phyloP scores from a whole-genome alignment of 2,113 vertebrate genomes.

The Calyptommatus sinebrachiatus region DNA sequence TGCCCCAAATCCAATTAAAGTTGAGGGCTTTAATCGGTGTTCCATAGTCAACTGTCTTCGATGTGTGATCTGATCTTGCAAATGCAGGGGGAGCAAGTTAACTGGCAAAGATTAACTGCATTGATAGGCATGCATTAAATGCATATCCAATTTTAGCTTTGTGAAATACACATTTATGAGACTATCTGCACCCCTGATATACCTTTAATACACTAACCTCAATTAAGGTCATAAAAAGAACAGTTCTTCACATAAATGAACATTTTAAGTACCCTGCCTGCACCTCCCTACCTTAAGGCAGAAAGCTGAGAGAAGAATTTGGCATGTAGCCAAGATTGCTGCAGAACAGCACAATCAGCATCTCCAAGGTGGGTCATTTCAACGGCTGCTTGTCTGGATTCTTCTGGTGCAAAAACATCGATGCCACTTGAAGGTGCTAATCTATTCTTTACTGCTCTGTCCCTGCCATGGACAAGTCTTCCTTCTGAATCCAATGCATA shows the following conservation, averaged over 20 bases:
- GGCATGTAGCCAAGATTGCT: background rate
- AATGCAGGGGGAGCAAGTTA: background rate
- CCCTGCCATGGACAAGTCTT: background rate
- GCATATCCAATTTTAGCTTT: background rate
- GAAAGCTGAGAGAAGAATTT: background rate
- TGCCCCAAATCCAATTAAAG: background rate
- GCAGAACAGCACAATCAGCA: background rate
- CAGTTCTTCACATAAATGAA: conserved; percentile 1
- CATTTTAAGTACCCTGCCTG: background rate
- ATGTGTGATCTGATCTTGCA: background rate
- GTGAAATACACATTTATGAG: background rate
- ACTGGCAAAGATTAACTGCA: too few relatives aligned
- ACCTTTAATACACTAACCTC: conserved; percentile 1
- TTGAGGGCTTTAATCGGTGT: background rate
- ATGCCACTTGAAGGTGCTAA: background rate
- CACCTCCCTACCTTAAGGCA: background rate
- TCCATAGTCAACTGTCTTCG: background rate
- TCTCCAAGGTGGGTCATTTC: conserved; percentile 1
- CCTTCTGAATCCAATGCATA: background rate
- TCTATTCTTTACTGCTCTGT: background rate
- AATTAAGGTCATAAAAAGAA: background rate
- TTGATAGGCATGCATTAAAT: background rate
- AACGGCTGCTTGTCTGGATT: background rate
- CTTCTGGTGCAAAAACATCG: background rate
- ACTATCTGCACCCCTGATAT: background rate